A percentile compares a stretch with the other conserved stretches of the same genome.
Evolutionary conservation across 23 tunicate species (phyloP).

Genomic region (Trididemnum nubilum): DNA sequence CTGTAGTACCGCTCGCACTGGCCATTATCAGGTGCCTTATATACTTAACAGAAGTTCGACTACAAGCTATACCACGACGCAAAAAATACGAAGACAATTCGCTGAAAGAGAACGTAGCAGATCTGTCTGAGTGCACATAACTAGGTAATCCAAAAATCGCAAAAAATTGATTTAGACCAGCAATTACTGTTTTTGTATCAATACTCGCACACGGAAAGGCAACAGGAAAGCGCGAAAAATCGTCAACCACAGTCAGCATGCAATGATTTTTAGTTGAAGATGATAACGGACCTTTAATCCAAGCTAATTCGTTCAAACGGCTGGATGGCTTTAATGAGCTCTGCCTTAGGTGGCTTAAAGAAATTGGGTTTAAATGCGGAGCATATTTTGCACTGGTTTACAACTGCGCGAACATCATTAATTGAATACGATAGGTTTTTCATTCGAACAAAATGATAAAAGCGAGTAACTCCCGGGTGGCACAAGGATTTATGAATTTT

Average conservation of each 20-base stretch:
- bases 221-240: constrained; percentile 20
- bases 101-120: neutral
- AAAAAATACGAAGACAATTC: constrained; percentile 3
- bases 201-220: constrained; percentile 6
- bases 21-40: constrained; percentile 31
- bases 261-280: constrained; percentile 5
- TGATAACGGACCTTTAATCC: constrained; percentile 19
- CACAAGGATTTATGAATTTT: no score
- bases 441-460: no score
- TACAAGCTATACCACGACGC: constrained; percentile 5
- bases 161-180: constrained; percentile 1
- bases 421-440: no score
- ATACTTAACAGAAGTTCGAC: constrained; percentile 4
- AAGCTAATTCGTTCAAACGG: neutral
- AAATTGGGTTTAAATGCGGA: constrained; percentile 17
- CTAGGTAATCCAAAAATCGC: constrained; percentile 17
- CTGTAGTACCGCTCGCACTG: constrained; percentile 40
- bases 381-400: constrained; percentile 5
- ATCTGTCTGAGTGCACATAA: constrained; percentile 20
- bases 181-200: constrained; percentile 20
- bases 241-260: neutral
- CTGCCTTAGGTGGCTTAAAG: no score
- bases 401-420: no score
- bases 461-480: no score
- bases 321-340: no score